A percentile compares a stretch with the other conserved stretches of the same genome.
Evolutionary conservation across 2,113 vertebrate genomes (phyloP).

Genomic region (Ceratotherium simum): DNA sequence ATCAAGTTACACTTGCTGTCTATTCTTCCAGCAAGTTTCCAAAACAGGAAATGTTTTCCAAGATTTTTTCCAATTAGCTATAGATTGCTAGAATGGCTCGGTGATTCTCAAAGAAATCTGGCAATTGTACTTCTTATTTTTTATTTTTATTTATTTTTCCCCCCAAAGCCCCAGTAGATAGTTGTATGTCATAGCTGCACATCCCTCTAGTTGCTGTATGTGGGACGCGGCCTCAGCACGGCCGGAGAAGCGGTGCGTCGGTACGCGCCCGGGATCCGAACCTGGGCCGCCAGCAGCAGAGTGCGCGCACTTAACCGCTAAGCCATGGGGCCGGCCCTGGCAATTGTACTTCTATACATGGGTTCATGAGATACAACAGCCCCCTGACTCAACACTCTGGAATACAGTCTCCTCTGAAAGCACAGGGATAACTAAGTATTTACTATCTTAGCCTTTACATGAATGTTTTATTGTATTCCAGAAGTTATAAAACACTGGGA

Average conservation of each 20-base stretch:
- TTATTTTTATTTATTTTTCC: no score
- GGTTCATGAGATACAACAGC: background rate
- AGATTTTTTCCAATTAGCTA: background rate
- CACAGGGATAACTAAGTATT: background rate
- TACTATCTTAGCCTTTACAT: background rate
- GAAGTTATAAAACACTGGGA: background rate
- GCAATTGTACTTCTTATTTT: background rate
- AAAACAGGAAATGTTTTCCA: background rate
- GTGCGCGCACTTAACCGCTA: no score
- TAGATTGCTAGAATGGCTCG: background rate
- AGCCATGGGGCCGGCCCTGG: background rate
- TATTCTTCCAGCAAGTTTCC: background rate
- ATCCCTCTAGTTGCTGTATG: no score
- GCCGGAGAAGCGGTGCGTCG: no score
- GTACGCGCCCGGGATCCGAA: no score
- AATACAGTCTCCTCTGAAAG: background rate
- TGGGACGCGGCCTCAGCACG: no score
- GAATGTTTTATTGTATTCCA: background rate
- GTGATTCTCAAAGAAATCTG: background rate
- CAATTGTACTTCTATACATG: background rate
- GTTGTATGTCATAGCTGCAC: no score
- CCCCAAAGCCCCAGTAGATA: no score
- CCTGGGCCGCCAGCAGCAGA: no score
- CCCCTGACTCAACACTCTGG: background rate
- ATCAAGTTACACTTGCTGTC: background rate